Evolutionary conservation across 2,797 vertebrate genomes (phyloP), one percentile per base, ranked within the genome.

Genomic region (Brotula barbata): DNA sequence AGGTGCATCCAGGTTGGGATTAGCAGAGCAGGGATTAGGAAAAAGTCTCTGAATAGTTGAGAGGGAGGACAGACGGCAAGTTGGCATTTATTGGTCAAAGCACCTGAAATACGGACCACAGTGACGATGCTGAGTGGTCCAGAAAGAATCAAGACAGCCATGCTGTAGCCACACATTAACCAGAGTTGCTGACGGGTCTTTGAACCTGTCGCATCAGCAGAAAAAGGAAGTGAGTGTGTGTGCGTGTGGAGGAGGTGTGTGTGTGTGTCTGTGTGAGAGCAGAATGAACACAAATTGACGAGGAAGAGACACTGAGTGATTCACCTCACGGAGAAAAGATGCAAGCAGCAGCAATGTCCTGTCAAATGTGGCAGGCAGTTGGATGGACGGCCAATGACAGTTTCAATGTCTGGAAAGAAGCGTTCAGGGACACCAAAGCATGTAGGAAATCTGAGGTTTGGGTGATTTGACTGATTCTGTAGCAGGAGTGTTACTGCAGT

Each of bases 151-250:
- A 15, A 69, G 63, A 59, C 59, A 17, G 58, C 71, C 71, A 68
- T 63, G 67, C 76, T 58, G 60, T 23, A 50, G 79, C 49, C 56
- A 82, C 75, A 82, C 61, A 85, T 88, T 87, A 87, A 85, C 82
- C 68, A 47, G 53, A 56, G 77, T 31, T 52, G 67, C 75, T 57
- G 64, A 68, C 28, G 20, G 71, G 50, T 78, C 72, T 73, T 82
- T 85, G 73, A 75, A 78, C 73, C 56, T 51, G 80, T 76, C 51
- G 63, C 71, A 68, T 87, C 87, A 86, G 83, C 84, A 80, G 67
- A 78, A 81, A 68, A 52, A 21, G n/a, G 31, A 19, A 20, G 11
- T 33, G 1, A 5, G 12, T n/a, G 12, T 2, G 19, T 15, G 15
- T 41, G 66, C 16, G 40, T 39, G 15, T 39, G 23, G 39, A 36